A percentile compares a stretch with the other conserved stretches of the same genome.
These are phyloP conservation scores for Gadopsis bispinosus DNA, from an alignment of 2,797 vertebrate genomes.

Conservation along the genomic window DNA sequence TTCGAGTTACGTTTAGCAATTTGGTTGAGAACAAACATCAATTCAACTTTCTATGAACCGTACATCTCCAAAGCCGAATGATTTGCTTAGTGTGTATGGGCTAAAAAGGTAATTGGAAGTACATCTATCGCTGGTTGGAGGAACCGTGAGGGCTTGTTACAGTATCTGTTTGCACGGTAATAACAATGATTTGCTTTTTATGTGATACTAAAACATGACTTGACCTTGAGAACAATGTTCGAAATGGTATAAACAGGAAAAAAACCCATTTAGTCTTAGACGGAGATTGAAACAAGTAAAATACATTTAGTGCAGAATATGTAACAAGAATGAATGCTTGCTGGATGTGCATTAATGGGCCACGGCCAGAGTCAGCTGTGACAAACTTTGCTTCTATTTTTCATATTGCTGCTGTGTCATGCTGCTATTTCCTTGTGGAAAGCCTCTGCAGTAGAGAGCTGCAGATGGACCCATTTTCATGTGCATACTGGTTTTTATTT, in stretches of 20 bases:
- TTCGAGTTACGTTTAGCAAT: conserved; percentile 68
- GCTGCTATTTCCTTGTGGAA: conserved; percentile 57
- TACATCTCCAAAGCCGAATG: conserved; percentile 60
- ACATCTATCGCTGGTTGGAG: conserved; percentile 27
- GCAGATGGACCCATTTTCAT: conserved; percentile 52
- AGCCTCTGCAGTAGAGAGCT: conserved; percentile 58
- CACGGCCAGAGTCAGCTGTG: conserved; percentile 59
- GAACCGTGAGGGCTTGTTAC: conserved; percentile 7
- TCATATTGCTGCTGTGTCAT: conserved; percentile 73
- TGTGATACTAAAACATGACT: conserved; percentile 38
- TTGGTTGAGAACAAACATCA: conserved; percentile 75
- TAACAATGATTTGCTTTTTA: conserved; percentile 43
- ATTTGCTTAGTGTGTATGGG: conserved; percentile 57
- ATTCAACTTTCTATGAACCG: conserved; percentile 67
- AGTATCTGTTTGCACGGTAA: conserved; percentile 28
- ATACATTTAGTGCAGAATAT: conserved; percentile 31
- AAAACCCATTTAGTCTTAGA: conserved; percentile 5
- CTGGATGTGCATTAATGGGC: conserved; percentile 58
- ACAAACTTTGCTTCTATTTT: conserved; percentile 66
- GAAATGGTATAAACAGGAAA: conserved; percentile 21
- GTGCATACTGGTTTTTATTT: neutral
- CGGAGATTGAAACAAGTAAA: conserved; percentile 20
- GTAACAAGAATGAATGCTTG: conserved; percentile 38
- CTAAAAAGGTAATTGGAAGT: conserved; percentile 55
- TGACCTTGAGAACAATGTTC: conserved; percentile 47